Base-by-base conservation (phyloP, 2,797 vertebrate genomes). In the Sebastes minor region DNA sequence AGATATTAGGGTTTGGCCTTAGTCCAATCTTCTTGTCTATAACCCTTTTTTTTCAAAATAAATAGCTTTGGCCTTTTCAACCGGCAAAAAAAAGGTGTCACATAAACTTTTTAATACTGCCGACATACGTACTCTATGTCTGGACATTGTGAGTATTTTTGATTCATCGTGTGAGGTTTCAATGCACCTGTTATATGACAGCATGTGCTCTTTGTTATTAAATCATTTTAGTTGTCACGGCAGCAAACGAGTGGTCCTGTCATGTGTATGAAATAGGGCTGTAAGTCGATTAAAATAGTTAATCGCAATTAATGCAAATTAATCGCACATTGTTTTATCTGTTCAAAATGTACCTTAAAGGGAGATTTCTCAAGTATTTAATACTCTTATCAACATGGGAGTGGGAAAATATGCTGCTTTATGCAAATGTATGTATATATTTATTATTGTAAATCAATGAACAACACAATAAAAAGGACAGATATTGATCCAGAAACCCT, bases 1-100 rank as follows among this genome's bases (percentile, higher is more conserved):
- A 70, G 52, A 88, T 85, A 63, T 84, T 64, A 78, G 72, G 59
- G 35, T 22, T 76, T 90, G 89, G 89, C 84, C 42, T 76, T 64
- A 7, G 57, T 87, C 89, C 86, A 91, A 67, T 57, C 30, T 27
- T 67, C 67, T 69, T 65, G 22, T 77, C 56, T 77, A 7, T 71
- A 18, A 23, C 7, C 53, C n/a, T 74, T 68, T 73, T 72, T 3
- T 75, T 57, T 2, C 55, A 71, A 79, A 61, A 77, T 28, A 20
- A 49, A 66, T 77, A 53, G 32, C 53, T 62, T 79, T 83, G 59
- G 46, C 22, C 49, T 84, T 86, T 80, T 80, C 8, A 77, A 32
- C 38, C 22, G 42, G 23, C 10, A 56, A 63, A 38, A 71, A 71
- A 42, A 30, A 8, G 18, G 5, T 23, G 10, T 46, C 72, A 35